Evolutionary conservation across 2,888 invertebrate species (phyloP).

Genomic region (Oxyteleia sp.): DNA sequence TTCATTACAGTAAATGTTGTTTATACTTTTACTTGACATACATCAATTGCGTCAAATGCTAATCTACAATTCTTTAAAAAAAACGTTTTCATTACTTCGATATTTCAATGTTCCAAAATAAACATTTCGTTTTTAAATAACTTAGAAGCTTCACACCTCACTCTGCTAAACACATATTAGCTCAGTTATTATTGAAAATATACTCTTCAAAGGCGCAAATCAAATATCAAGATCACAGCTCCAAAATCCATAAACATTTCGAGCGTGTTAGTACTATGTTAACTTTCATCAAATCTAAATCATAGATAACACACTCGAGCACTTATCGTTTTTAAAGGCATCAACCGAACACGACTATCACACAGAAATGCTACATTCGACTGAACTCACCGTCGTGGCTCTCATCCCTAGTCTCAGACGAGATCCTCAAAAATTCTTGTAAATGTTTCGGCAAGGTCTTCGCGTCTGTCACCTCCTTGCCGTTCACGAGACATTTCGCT

Average conservation of each 20-base stretch:
- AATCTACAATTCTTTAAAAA: too few species aligned
- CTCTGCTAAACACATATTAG: slow-evolving; percentile 21
- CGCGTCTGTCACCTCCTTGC: slow-evolving; percentile 90
- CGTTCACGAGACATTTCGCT: slow-evolving; percentile 90
- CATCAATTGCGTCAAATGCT: too few species aligned
- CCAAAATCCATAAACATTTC: slow-evolving; percentile 32
- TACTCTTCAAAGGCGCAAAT: slow-evolving; percentile 21
- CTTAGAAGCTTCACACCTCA: slow-evolving; percentile 30
- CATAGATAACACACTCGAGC: slow-evolving; percentile 56
- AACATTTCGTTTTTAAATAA: neutral
- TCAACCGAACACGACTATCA: slow-evolving; percentile 67
- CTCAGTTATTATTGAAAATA: slow-evolving; percentile 5
- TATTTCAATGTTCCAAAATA: too few species aligned
- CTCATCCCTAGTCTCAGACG: slow-evolving; percentile 87
- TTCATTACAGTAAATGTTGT: too few species aligned
- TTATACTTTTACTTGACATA: too few species aligned
- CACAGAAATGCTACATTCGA: slow-evolving; percentile 75
- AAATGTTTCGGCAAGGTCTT: slow-evolving; percentile 92
- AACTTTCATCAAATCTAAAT: slow-evolving; percentile 37
- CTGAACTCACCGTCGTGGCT: slow-evolving; percentile 88
- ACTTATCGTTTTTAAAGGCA: slow-evolving; percentile 43
- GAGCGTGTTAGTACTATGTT: slow-evolving; percentile 55
- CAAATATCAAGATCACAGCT: slow-evolving; percentile 41
- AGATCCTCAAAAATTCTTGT: slow-evolving; percentile 92
- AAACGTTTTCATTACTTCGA: neutral